Evolutionary conservation across 1,140 invertebrate species (phyloP).

Genomic region (Leptinotarsa lineolata): DNA sequence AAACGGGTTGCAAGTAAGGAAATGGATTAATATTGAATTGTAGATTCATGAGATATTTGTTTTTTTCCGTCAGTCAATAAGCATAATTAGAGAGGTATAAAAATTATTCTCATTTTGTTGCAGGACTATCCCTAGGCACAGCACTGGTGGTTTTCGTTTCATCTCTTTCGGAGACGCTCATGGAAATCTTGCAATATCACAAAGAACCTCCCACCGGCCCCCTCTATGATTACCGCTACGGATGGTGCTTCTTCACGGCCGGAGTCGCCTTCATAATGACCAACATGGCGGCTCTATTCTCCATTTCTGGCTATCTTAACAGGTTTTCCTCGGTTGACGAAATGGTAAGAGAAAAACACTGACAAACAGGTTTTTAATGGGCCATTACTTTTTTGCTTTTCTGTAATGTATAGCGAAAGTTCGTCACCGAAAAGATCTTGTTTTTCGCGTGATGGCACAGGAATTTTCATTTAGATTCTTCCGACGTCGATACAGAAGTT

Average conservation of each 20-base stretch:
- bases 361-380: constrained; percentile 20
- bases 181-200: constrained; percentile 58
- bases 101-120: constrained; percentile 42
- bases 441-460: neutral
- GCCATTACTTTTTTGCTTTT: constrained; percentile 20
- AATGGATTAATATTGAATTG: no score
- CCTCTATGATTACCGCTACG: constrained; percentile 67
- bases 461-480: no score
- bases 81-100: no score
- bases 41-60: no score
- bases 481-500: no score
- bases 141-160: constrained; percentile 68
- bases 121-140: constrained; percentile 67
- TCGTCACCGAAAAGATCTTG: neutral
- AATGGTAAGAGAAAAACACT: constrained; percentile 59
- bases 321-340: constrained; percentile 67
- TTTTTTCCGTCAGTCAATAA: no score
- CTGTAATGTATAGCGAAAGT: neutral
- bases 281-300: constrained; percentile 68
- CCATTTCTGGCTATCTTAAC: constrained; percentile 67
- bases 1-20: no score
- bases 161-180: constrained; percentile 65
- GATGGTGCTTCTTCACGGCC: constrained; percentile 73
- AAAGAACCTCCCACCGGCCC: constrained; percentile 46
- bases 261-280: constrained; percentile 68